These are phyloP conservation scores for Samia ricini DNA, from an alignment of 1,140 invertebrate species.

Conservation along the genomic window DNA sequence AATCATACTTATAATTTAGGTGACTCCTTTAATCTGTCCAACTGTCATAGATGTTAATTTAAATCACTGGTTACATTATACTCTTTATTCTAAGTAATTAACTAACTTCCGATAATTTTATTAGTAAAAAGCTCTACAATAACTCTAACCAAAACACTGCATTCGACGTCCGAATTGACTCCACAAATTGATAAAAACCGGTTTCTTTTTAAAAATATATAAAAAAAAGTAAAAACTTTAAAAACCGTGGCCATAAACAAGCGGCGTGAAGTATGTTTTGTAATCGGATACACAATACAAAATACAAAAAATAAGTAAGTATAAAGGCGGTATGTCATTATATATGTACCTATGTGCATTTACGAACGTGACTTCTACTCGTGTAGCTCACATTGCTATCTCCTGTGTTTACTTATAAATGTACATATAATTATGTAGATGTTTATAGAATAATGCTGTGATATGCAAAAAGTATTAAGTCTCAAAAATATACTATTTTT, in stretches of 20 bases:
- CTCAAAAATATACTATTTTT: neutral
- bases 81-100: no score
- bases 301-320: slow-evolving; percentile 4
- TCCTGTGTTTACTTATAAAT: neutral
- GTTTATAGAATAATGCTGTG: neutral
- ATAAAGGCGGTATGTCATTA: neutral
- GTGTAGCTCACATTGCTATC: neutral
- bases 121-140: no score
- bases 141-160: neutral
- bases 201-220: neutral
- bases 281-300: slow-evolving; percentile 7
- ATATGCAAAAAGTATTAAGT: neutral
- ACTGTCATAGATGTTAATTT: no score
- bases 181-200: slow-evolving; percentile 2
- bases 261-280: slow-evolving; percentile 8
- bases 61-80: no score
- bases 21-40: no score
- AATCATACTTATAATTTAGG: no score
- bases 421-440: neutral
- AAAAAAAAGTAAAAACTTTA: neutral
- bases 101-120: no score
- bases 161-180: slow-evolving; percentile 1
- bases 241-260: slow-evolving; percentile 2
- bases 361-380: slow-evolving; percentile 5
- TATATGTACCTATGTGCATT: neutral